Evolutionary conservation across 1,140 invertebrate species (phyloP), one percentile per base, ranked within the genome.

Genomic region (Dendrolimus punctatus): DNA sequence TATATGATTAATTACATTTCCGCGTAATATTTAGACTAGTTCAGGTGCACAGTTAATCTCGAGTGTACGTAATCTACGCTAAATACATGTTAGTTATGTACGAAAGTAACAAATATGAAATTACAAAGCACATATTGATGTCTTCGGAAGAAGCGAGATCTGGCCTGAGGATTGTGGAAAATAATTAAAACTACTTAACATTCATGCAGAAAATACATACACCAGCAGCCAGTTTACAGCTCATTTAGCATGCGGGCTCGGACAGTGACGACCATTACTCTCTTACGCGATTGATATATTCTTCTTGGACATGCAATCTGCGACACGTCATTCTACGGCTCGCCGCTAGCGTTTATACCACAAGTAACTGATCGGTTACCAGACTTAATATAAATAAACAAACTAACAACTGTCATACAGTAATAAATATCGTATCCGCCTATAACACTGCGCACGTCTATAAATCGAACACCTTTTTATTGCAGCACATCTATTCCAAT

Each of bases 171-270:
- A 76, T 62, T 61, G 68, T 71, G 76, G 73, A 64, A 77, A 77
- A 80, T 84, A 80, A 82, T 83, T 83, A 83, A 85, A 83, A 82
- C 76, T 83, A 82, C 75, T 83, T 85, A 80, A 80, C 64, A 83
- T 85, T 85, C 79, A 82, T 74, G 65, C 75, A 69, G 75, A 75
- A 76, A 80, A 73, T 76, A 61, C 61, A 61, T 50, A 60, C 57
- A 64, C 64, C 67, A 65, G 79, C 67, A 75, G 73, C 71, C 62
- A 64, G 71, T 71, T 68, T 65, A 65, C 68, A 62, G 68, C 68
- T 83, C 78, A 80, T 80, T 80, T 85, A 79, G 66, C 68, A 61
- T 57, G 59, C 57, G 57, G 64, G 69, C 71, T 62, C 64, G 63
- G 60, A 59, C 57, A 46, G 46, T 62, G 66, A 57, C 66, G 60